These are phyloP conservation scores for Chironomus tentans DNA, from an alignment of 2,888 invertebrate genomes.

Conservation along the genomic window DNA sequence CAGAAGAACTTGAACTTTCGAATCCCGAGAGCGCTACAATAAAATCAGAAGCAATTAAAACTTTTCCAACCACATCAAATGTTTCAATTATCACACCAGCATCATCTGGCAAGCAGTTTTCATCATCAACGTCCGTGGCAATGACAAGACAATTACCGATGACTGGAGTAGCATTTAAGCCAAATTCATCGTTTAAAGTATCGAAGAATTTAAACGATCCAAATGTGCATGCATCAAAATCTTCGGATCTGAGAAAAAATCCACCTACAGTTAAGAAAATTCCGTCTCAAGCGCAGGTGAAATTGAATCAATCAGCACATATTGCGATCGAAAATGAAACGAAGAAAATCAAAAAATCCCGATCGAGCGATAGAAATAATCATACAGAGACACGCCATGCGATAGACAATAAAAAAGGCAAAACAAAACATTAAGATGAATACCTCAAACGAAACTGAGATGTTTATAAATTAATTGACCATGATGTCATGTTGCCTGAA, in stretches of 20 bases:
- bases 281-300: conserved; percentile 13
- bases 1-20: no score
- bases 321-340: conserved; percentile 4
- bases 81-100: no score
- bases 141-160: no score
- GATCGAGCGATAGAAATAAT: conserved; percentile 5
- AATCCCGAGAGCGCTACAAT: no score
- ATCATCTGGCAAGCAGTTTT: no score
- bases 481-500: no score
- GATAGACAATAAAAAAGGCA: conserved; percentile 15
- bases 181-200: no score
- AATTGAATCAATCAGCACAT: conserved; percentile 10
- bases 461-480: not conserved
- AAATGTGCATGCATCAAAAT: not conserved
- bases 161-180: no score
- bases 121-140: no score
- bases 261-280: not conserved
- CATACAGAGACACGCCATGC: not conserved
- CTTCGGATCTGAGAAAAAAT: not conserved
- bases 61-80: no score
- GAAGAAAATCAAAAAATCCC: conserved; percentile 13
- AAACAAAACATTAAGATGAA: conserved; percentile 15
- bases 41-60: no score
- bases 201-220: not conserved
- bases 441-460: not conserved